phyloP scores from a whole-genome alignment of 2,888 invertebrate genomes.

The Hydropsyche betteni region DNA sequence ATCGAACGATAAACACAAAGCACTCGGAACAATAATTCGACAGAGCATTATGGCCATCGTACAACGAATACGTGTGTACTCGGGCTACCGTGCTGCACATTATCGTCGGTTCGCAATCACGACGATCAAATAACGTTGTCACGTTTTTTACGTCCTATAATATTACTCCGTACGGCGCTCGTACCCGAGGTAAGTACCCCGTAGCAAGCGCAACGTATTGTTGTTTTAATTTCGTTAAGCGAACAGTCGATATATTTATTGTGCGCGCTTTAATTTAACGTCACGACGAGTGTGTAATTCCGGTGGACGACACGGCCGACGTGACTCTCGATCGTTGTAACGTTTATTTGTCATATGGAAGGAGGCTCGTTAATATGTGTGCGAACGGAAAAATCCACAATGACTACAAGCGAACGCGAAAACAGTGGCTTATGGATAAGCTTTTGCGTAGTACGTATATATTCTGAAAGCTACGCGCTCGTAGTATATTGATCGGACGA shows the following conservation, averaged over 20 bases:
- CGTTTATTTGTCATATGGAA: too few relatives aligned
- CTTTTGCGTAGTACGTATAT: too few relatives aligned
- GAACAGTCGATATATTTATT: not conserved
- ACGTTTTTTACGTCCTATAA: constrained; percentile 11
- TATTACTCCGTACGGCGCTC: not conserved
- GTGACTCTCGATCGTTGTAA: not conserved
- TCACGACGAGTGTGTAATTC: constrained; percentile 27
- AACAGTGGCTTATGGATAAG: too few relatives aligned
- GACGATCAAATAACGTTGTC: constrained; percentile 29
- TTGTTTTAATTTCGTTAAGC: constrained; percentile 23
- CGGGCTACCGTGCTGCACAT: constrained; percentile 8
- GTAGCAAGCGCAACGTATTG: not conserved
- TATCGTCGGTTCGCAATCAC: constrained; percentile 27
- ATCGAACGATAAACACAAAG: too few relatives aligned
- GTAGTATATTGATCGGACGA: too few relatives aligned
- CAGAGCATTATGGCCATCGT: too few relatives aligned
- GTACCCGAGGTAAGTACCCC: not conserved
- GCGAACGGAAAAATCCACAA: too few relatives aligned
- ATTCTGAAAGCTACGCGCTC: too few relatives aligned
- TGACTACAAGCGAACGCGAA: too few relatives aligned
- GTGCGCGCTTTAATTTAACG: constrained; percentile 1
- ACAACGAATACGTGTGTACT: too few relatives aligned
- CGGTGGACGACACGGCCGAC: constrained; percentile 7
- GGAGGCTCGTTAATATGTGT: too few relatives aligned
- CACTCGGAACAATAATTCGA: too few relatives aligned